Percentiles rank a stretch among this genome's conserved stretches.
phyloP scores from a whole-genome alignment of 2,113 vertebrate species.

The Hemichromis elongatus region DNA sequence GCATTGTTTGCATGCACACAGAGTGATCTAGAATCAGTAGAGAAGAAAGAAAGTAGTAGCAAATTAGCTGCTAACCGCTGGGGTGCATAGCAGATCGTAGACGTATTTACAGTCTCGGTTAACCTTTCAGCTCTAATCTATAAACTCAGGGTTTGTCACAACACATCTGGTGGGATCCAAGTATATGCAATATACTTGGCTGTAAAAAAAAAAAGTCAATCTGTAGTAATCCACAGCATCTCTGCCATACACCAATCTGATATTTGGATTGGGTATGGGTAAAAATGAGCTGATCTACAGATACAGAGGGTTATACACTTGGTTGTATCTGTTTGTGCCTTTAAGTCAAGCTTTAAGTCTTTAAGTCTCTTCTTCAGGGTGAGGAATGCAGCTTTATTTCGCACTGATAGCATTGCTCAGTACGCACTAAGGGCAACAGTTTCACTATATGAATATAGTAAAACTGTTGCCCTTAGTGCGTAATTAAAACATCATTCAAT shows the following conservation, averaged over 20 bases:
- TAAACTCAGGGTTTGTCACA: background rate
- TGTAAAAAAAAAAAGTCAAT: background rate
- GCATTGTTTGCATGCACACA: background rate
- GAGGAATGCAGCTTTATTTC: background rate
- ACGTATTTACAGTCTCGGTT: background rate
- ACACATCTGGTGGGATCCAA: background rate
- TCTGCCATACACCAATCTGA: background rate
- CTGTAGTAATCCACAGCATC: background rate
- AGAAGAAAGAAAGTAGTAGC: background rate
- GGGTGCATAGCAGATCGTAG: background rate
- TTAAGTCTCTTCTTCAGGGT: background rate
- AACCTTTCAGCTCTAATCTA: background rate
- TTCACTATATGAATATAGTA: no score
- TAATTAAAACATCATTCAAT: background rate
- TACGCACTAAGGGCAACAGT: background rate
- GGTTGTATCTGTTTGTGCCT: background rate
- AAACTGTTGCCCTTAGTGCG: no score
- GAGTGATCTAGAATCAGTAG: background rate
- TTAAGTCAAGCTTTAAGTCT: background rate
- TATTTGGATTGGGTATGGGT: fast-evolving
- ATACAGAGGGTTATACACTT: background rate
- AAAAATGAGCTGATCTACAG: background rate
- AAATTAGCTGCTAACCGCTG: conserved; percentile 31
- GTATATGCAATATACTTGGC: fast-evolving
- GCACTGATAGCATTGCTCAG: background rate